Conservation (phyloP, 2,888 invertebrate genomes). For the Metacarcinus magister region DNA sequence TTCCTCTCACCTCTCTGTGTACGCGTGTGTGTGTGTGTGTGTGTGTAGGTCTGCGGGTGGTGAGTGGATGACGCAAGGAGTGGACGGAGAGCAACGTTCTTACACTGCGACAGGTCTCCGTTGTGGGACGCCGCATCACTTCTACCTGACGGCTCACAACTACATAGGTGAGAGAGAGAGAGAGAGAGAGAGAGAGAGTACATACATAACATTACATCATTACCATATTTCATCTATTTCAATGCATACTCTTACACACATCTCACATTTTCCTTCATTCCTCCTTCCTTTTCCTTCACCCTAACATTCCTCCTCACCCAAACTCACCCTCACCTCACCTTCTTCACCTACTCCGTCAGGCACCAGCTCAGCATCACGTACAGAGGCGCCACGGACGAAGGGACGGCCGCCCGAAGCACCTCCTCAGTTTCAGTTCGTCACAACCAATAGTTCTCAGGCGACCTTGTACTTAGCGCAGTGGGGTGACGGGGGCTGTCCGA, state of each 20-base stretch:
- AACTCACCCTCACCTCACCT: neutral
- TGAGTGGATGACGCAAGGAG: constrained; percentile 64
- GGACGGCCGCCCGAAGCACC: constrained; percentile 79
- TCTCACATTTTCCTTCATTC: neutral
- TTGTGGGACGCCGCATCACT: constrained; percentile 80
- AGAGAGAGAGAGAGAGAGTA: neutral
- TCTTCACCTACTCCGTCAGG: constrained; percentile 63
- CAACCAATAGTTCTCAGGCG: constrained; percentile 81
- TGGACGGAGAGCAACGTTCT: constrained; percentile 71
- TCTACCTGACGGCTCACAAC: constrained; percentile 79
- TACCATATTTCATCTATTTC: neutral
- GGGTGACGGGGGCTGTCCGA: constrained; percentile 81
- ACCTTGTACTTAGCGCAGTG: constrained; percentile 82
- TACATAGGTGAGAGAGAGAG: constrained; percentile 74
- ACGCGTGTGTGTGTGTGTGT: neutral
- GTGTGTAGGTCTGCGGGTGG: neutral
- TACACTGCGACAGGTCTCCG: constrained; percentile 75
- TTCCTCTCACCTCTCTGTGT: neutral
- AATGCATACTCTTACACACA: neutral
- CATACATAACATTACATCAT: no score
- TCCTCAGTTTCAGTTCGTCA: constrained; percentile 80
- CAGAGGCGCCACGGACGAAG: constrained; percentile 77
- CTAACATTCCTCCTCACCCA: neutral
- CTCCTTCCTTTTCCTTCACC: neutral
- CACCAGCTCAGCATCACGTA: constrained; percentile 78